phyloP scores from a whole-genome alignment of 2,888 invertebrate genomes.

The Carabus problematicus region DNA sequence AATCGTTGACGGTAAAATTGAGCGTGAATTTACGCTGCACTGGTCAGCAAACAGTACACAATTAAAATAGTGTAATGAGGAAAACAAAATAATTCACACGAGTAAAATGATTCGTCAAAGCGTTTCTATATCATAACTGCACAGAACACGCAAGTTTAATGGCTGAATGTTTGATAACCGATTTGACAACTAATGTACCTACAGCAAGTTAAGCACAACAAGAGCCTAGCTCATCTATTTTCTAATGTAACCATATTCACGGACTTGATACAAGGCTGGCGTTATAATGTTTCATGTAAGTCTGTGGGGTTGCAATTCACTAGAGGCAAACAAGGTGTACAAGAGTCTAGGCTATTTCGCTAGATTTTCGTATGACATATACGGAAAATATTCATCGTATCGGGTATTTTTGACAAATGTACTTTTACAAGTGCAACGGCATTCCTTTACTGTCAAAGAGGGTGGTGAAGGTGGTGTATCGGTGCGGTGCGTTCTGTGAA shows the following conservation, averaged over 20 bases:
- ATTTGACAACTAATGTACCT: slow-evolving; percentile 13
- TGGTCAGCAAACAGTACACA: slow-evolving; percentile 19
- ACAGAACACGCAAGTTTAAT: background rate
- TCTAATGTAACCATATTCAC: too few relatives aligned
- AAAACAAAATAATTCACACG: slow-evolving; percentile 20
- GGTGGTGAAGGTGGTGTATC: background rate
- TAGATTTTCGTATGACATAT: too few relatives aligned
- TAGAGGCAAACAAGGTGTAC: slow-evolving; percentile 4
- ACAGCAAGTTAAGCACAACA: too few relatives aligned
- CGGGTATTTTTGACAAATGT: too few relatives aligned
- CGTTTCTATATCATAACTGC: background rate
- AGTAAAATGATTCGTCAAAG: slow-evolving; percentile 20
- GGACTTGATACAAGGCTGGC: too few relatives aligned
- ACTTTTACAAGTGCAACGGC: slow-evolving; percentile 6
- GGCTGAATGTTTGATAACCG: slow-evolving; percentile 4
- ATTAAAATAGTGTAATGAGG: slow-evolving; percentile 31
- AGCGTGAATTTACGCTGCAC: slow-evolving; percentile 35
- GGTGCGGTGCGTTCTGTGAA: slow-evolving; percentile 9
- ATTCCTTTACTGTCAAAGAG: slow-evolving; percentile 34
- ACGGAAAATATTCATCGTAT: too few relatives aligned
- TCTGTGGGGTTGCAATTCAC: too few relatives aligned
- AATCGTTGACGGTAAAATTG: slow-evolving; percentile 10
- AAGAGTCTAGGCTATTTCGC: too few relatives aligned
- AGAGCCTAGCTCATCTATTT: too few relatives aligned
- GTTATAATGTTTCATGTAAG: too few relatives aligned